Evolutionary conservation across 2,113 vertebrate genomes (phyloP), one percentile per base, ranked within the genome.

Genomic region (Smithornis capensis): DNA sequence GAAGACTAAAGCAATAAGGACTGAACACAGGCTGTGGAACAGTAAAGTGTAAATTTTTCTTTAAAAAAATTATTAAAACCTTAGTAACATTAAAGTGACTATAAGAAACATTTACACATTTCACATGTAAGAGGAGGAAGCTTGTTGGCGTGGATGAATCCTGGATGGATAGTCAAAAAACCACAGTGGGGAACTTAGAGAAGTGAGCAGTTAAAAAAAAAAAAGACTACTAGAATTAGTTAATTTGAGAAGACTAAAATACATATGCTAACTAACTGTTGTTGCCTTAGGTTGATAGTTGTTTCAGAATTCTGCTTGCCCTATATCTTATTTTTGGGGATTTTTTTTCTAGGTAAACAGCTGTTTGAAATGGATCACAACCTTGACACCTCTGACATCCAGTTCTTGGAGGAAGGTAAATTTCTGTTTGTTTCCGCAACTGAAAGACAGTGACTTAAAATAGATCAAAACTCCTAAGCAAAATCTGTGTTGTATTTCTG

Each of bases 281-380:
- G 9, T 65, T 92, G 35, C 17, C 56, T 74, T 57, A 64, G 19
- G 13, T 40, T 80, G 37, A 7, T 52, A 63, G 31, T 57, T 78
- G 56, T 38, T 79, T 89, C 42, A 83, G 47, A 65, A 37, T 44
- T 83, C 25, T 60, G 22, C 7, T 76, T 79, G n/a, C 13, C 80
- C 80, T 74, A 86, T 57, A 3, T 60, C 6, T 67, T 56, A 3
- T 13, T 40, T 65, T 64, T 27, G 21, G 17, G 44, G 44, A 14
- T 53, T 95, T 93, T 64, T 84, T 75, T 95, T 96, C 44, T 96
- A 99, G 99, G 99, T 86, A 99, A 99, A 97, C 99, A 99, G 87
- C 97, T 99, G 9, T 99, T 99, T 98, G 99, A 99, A 98, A 99
- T 76, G 83, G 99, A 99, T 98, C 99, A 99, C 97, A 99, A 99